A percentile compares a stretch with the other conserved stretches of the same genome.
Evolutionary conservation across 1,140 invertebrate species (phyloP).

Genomic region (Sycophila sp.): DNA sequence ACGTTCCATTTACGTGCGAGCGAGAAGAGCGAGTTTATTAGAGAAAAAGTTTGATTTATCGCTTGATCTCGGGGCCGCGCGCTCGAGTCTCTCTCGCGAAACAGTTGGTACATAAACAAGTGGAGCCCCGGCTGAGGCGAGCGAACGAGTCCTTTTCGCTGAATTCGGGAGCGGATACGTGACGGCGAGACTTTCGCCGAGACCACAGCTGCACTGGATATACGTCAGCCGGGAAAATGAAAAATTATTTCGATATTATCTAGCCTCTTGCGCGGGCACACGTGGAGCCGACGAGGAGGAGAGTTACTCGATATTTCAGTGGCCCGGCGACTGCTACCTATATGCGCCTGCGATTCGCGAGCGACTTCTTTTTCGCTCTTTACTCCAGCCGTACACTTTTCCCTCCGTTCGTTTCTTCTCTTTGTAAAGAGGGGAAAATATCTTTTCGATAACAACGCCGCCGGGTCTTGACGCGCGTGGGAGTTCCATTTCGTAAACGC

Average conservation of each 20-base stretch:
- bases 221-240: conserved; percentile 34
- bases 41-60: conserved; percentile 59
- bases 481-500: too few relatives aligned
- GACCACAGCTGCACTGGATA: conserved; percentile 37
- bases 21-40: conserved; percentile 47
- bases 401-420: too few relatives aligned
- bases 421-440: too few relatives aligned
- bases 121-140: background rate
- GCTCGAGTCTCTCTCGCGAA: background rate
- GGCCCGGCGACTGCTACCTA: too few relatives aligned
- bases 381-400: too few relatives aligned
- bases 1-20: background rate
- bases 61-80: background rate
- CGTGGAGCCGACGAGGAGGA: too few relatives aligned
- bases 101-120: conserved; percentile 36
- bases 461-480: too few relatives aligned
- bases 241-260: conserved; percentile 42
- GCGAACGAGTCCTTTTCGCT: background rate
- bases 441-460: too few relatives aligned
- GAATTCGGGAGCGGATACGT: conserved; percentile 8
- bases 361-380: too few relatives aligned
- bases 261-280: background rate
- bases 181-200: conserved; percentile 9
- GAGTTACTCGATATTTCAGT: too few relatives aligned
- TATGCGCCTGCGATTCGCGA: too few relatives aligned